Evolutionary conservation across 2,797 vertebrate species (phyloP).

Genomic region (Amphiprion clarkii): DNA sequence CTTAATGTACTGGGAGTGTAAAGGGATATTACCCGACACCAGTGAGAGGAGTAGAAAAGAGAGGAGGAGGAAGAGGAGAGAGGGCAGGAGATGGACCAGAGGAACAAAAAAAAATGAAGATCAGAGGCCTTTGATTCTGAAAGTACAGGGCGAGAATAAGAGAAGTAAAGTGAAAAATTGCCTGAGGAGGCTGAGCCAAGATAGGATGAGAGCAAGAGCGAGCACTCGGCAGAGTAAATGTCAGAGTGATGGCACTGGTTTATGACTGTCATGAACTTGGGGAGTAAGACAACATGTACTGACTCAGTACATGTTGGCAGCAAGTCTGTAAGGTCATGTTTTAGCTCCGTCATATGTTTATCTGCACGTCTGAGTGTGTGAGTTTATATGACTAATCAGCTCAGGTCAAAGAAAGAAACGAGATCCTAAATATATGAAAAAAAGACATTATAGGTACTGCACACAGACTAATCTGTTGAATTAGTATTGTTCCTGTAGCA

Average conservation of each 20-base stretch:
- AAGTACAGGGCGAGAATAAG: conserved; percentile 3
- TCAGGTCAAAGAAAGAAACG: not conserved
- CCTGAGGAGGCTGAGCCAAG: conserved; percentile 27
- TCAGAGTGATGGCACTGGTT: conserved; percentile 17
- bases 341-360: conserved; percentile 25
- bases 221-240: conserved; percentile 23
- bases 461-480: not conserved
- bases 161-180: conserved; percentile 6
- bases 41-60: conserved; percentile 10
- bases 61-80: conserved; percentile 11
- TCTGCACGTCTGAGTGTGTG: conserved; percentile 5
- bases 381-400: conserved; percentile 1
- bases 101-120: not conserved
- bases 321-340: conserved; percentile 16
- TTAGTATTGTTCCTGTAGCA: not conserved
- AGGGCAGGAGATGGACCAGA: conserved; percentile 17
- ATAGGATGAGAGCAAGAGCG: conserved; percentile 14
- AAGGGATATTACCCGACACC: conserved; percentile 47
- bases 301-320: conserved; percentile 25
- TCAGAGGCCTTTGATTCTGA: conserved; percentile 35
- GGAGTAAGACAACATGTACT: not conserved
- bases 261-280: conserved; percentile 21
- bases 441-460: not conserved
- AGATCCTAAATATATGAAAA: not conserved
- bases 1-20: conserved; percentile 71